Conservation (phyloP, 2,797 vertebrate genomes). For the Hylomyscus alleni region DNA sequence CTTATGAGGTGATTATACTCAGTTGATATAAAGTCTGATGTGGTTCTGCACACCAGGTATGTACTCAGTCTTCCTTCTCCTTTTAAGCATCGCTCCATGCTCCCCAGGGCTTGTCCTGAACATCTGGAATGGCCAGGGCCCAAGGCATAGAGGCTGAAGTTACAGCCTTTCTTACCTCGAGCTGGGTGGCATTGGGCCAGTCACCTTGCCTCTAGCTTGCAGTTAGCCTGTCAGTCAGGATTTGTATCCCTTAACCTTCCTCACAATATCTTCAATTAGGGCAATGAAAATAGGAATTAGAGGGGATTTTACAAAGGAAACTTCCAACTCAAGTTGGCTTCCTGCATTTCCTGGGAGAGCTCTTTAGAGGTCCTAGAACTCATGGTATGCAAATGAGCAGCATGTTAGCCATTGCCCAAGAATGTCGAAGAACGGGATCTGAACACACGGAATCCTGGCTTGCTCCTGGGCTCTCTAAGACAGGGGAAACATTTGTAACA, state of each 20-base stretch:
- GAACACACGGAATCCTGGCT: not conserved
- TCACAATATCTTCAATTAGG: not conserved
- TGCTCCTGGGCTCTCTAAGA: not conserved
- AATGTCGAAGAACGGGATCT: not conserved
- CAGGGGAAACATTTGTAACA: not conserved
- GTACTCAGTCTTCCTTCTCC: not conserved
- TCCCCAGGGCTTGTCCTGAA: not conserved
- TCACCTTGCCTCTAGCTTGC: not conserved
- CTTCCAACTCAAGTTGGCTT: not conserved
- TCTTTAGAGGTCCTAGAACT: not conserved
- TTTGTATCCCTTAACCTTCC: not conserved
- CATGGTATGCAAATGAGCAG: not conserved
- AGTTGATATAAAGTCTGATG: not conserved
- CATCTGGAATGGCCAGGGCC: not conserved
- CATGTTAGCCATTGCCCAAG: not conserved
- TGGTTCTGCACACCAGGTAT: not conserved
- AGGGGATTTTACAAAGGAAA: not conserved
- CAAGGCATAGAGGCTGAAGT: not conserved
- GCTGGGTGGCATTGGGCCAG: no score
- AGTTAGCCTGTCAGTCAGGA: not conserved
- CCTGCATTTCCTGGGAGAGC: not conserved
- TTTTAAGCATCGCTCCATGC: not conserved
- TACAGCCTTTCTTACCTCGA: not conserved
- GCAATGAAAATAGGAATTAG: not conserved
- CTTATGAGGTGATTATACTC: not conserved